These are phyloP conservation scores for Latrodectus elegans DNA, from an alignment of 2,888 invertebrate genomes.

Conservation along the genomic window DNA sequence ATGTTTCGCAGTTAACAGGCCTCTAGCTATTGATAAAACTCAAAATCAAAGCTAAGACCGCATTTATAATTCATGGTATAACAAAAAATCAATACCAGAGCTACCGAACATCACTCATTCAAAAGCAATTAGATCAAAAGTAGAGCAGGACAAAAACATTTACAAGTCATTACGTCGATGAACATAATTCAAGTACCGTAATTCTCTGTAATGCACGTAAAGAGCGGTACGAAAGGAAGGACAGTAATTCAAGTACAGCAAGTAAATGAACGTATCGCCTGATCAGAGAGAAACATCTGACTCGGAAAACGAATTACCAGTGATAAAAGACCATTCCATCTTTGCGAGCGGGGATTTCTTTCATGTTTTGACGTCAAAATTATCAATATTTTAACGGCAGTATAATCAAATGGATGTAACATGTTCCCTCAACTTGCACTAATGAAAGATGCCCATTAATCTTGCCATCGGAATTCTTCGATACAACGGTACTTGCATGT, in stretches of 20 bases:
- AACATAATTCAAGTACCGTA: neutral
- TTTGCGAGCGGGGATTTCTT: neutral
- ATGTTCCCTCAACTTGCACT: neutral
- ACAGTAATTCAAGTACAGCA: neutral
- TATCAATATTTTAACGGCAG: conserved; percentile 1
- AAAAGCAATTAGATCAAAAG: conserved; percentile 1
- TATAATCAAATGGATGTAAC: neutral
- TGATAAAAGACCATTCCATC: neutral
- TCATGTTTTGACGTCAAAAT: neutral
- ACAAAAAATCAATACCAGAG: too few species aligned
- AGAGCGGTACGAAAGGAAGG: neutral
- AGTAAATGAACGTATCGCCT: neutral
- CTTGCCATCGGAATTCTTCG: too few species aligned
- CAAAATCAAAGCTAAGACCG: too few species aligned
- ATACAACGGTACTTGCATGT: too few species aligned
- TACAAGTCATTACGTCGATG: neutral
- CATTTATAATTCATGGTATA: too few species aligned
- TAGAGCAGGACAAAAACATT: neutral
- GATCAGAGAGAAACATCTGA: neutral
- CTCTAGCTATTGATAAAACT: too few species aligned
- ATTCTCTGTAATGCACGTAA: neutral
- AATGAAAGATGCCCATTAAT: conserved; percentile 1
- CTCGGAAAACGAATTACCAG: conserved; percentile 5
- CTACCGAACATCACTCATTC: neutral
- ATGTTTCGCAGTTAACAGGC: too few species aligned